Percentiles rank a stretch among this genome's conserved stretches.
phyloP scores from a whole-genome alignment of 23 tunicate species.

The Oikopleura dioica region DNA sequence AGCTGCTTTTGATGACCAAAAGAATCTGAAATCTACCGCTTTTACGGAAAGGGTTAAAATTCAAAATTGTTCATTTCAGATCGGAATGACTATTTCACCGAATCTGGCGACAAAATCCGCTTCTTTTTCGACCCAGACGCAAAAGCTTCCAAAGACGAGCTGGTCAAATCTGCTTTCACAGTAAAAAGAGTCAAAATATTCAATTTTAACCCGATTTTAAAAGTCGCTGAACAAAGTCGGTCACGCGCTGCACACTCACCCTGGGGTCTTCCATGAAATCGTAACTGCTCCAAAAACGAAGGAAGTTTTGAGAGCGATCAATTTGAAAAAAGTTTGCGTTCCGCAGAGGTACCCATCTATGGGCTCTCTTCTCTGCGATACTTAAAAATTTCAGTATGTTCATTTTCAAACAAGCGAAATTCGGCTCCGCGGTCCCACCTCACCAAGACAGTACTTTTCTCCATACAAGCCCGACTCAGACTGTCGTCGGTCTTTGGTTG shows the following conservation, averaged over 20 bases:
- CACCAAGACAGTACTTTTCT: conserved; percentile 36
- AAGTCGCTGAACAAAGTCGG: not conserved
- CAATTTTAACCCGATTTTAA: not conserved
- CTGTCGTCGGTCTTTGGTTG: conserved; percentile 49
- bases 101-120: not conserved
- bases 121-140: not conserved
- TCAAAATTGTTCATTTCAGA: no score
- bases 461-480: conserved; percentile 26
- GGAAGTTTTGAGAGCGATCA: not conserved
- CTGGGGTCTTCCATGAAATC: not conserved
- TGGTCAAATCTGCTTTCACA: not conserved
- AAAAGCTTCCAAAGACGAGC: not conserved
- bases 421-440: not conserved
- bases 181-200: not conserved
- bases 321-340: not conserved
- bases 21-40: no score
- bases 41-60: no score
- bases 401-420: not conserved
- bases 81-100: not conserved
- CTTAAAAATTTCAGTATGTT: not conserved
- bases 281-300: not conserved
- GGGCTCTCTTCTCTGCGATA: not conserved
- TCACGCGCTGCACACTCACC: not conserved
- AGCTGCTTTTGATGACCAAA: no score
- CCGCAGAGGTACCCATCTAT: not conserved